Conservation (phyloP, 2,888 invertebrate species). For the Drosophila birchii region DNA sequence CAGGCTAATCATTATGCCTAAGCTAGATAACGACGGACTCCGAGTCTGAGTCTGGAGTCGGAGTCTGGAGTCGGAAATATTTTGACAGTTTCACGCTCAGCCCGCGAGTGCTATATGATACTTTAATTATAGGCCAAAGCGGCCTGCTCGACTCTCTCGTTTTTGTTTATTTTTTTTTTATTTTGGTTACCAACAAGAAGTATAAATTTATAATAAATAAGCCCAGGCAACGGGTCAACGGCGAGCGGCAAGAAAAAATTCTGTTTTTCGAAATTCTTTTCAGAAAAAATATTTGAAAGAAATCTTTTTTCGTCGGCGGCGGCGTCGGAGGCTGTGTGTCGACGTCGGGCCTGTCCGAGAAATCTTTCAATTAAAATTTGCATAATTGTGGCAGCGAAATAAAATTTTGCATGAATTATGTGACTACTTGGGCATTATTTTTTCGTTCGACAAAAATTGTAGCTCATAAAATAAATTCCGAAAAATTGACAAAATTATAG, state of each 20-base stretch:
- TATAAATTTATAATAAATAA: constrained; percentile 70
- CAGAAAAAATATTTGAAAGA: constrained; percentile 40
- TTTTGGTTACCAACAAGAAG: constrained; percentile 30
- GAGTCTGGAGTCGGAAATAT: constrained; percentile 64
- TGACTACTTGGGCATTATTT: constrained; percentile 76
- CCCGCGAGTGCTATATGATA: constrained; percentile 79
- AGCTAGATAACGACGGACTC: constrained; percentile 69
- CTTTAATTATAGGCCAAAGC: constrained; percentile 75
- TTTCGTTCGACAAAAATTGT: constrained; percentile 60
- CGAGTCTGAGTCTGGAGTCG: not conserved
- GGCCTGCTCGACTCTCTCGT: constrained; percentile 17
- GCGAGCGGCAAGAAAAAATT: constrained; percentile 43
- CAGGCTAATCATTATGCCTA: constrained; percentile 76
- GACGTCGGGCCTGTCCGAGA: constrained; percentile 37
- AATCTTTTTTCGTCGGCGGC: constrained; percentile 36
- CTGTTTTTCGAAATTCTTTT: constrained; percentile 61
- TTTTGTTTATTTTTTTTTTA: constrained; percentile 14
- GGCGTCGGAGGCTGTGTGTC: constrained; percentile 12
- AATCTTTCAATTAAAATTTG: constrained; percentile 79
- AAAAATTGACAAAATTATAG: constrained; percentile 79
- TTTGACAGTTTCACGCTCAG: constrained; percentile 78
- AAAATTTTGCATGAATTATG: constrained; percentile 78
- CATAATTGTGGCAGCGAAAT: constrained; percentile 72
- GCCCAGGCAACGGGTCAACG: constrained; percentile 54
- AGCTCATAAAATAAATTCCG: constrained; percentile 78